Base-by-base conservation (phyloP, 2,888 invertebrate species). In the Eurytoma californica region DNA sequence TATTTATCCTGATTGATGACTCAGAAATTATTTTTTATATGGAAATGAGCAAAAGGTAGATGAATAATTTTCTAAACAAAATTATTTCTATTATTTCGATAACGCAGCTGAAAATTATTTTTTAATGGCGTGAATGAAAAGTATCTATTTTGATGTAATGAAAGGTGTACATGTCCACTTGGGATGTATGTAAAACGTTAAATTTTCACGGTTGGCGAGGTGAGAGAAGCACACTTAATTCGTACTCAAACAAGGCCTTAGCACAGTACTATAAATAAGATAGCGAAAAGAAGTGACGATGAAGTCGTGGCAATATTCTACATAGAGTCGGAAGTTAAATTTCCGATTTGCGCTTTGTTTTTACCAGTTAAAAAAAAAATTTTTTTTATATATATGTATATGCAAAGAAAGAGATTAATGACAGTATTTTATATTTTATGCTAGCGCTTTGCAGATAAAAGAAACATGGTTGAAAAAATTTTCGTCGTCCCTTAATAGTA, bases 361-460 rank as follows among this genome's bases (percentile, higher is more conserved):
- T 82, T 79, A 58, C 57, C 24, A 47, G 73, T 49, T 78, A 39
- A 9, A 39, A 39, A 9, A 39, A 39, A 39, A 63, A 83, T 80
- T 79, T 80, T 82, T 82, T 85, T 83, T 85, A 84, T 82, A 84
- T 24, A 47, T 30, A 63, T 79, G 68, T 80, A 77, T 24, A 66
- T 47, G 77, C 63, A 72, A 63, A 66, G 55, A 77, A 74, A 78
- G 68, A 86, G 85, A 85, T 87, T 86, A 83, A 86, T 63, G 77
- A 81, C 85, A 86, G 86, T 87, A 87, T 88, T 88, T 87, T 87
- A 77, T 70, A 74, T 55, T 77, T 80, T 77, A 70, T 47, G 74
- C 69, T 77, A 80, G 60, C 18, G 74, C 70, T 80, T 80, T 69
- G 66, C 65, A 58, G 72, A 67, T 55, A 80, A 70, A 68, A 30